Percentiles rank a stretch among this genome's conserved stretches.
These are phyloP conservation scores for Garra rufa DNA, from an alignment of 2,113 vertebrate species.

Conservation along the genomic window DNA sequence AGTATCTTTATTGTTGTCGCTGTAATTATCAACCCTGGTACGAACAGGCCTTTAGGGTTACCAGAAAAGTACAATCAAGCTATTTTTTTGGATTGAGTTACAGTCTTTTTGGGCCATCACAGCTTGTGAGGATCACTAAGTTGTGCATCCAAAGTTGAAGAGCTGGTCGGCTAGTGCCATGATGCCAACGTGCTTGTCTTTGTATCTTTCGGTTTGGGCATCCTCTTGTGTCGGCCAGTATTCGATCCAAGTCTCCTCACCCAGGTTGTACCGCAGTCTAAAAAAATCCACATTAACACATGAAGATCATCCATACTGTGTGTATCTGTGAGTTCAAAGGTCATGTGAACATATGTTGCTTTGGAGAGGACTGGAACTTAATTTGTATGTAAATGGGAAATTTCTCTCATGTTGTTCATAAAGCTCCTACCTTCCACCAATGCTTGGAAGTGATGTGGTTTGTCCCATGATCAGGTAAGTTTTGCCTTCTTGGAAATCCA, in stretches of 20 bases:
- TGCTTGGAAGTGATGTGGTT: constrained; percentile 38
- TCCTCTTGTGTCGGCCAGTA: constrained; percentile 73
- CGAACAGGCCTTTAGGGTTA: background rate
- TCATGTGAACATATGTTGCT: background rate
- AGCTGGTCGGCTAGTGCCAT: background rate
- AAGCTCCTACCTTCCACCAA: constrained; percentile 54
- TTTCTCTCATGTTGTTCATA: background rate
- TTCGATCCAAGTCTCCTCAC: constrained; percentile 74
- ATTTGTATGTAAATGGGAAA: background rate
- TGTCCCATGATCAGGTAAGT: constrained; percentile 74
- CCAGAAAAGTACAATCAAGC: background rate
- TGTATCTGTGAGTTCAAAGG: background rate
- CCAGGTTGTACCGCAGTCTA: constrained; percentile 70
- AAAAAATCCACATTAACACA: background rate
- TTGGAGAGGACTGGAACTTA: background rate
- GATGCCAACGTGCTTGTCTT: background rate
- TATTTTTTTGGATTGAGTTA: background rate
- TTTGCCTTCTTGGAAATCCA: constrained; percentile 54
- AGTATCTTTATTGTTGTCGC: too few species aligned
- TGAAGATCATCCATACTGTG: background rate
- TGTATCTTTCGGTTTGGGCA: constrained; percentile 38
- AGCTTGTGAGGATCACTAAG: constrained; percentile 12
- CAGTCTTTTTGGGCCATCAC: background rate
- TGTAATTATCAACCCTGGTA: background rate
- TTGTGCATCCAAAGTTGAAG: constrained; percentile 26